Conservation (phyloP, 2,888 invertebrate genomes). For the Drosophila paranaensis region DNA sequence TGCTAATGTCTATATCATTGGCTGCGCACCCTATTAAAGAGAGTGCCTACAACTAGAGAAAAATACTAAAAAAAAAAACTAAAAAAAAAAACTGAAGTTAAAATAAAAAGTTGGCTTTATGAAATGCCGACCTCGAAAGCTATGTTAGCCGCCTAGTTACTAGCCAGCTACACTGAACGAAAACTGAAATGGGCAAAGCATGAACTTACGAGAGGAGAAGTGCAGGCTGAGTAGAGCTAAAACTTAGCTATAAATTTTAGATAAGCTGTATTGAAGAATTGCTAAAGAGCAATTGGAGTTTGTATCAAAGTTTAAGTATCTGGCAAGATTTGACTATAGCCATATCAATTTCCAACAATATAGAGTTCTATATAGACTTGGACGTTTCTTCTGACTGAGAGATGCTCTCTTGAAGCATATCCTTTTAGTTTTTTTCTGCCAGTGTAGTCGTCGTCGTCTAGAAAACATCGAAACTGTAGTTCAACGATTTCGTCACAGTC, state of each 20-base stretch:
- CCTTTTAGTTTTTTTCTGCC: not conserved
- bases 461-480: slow-evolving; percentile 29
- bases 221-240: not conserved
- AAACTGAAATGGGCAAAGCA: not conserved
- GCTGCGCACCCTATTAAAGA: slow-evolving; percentile 40
- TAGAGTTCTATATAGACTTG: no score
- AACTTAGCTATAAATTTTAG: not conserved
- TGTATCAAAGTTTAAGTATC: no score
- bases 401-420: not conserved
- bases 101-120: slow-evolving; percentile 49
- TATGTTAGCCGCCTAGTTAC: slow-evolving; percentile 1
- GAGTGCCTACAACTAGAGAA: slow-evolving; percentile 22
- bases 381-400: no score
- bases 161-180: slow-evolving; percentile 1
- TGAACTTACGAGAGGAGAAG: not conserved
- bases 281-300: not conserved
- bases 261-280: not conserved
- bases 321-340: no score
- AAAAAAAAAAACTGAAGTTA: slow-evolving; percentile 19
- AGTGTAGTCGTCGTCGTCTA: slow-evolving; percentile 6
- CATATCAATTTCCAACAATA: no score
- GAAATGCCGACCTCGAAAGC: slow-evolving; percentile 34
- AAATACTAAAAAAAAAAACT: slow-evolving; percentile 4
- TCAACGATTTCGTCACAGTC: slow-evolving; percentile 56
- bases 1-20: slow-evolving; percentile 62